phyloP scores from a whole-genome alignment of 1,140 invertebrate species.

The Papilio polytes region DNA sequence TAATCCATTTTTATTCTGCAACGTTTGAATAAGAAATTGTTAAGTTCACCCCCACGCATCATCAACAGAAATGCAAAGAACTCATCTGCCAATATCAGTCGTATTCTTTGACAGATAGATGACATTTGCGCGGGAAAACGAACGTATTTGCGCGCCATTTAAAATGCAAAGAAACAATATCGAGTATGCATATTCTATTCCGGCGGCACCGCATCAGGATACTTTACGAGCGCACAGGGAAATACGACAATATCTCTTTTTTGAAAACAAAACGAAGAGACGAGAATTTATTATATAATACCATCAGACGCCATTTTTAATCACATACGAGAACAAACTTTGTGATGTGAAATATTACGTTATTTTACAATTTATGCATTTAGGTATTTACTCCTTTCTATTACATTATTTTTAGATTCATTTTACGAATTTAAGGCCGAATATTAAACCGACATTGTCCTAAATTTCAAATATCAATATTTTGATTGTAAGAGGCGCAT shows the following conservation, averaged over 20 bases:
- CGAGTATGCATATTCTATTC: constrained; percentile 71
- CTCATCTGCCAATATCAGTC: constrained; percentile 46
- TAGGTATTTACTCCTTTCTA: constrained; percentile 12
- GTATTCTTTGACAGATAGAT: constrained; percentile 47
- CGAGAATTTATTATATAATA: constrained; percentile 59
- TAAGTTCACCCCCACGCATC: constrained; percentile 14
- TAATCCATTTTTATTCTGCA: constrained; percentile 31
- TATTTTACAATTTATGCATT: constrained; percentile 49
- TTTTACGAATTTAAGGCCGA: too few relatives aligned
- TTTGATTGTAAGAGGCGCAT: too few relatives aligned
- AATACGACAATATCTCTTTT: constrained; percentile 66
- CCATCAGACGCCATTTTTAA: constrained; percentile 58
- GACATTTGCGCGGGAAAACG: constrained; percentile 46
- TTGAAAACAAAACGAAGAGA: constrained; percentile 58
- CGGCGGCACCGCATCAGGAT: constrained; percentile 61
- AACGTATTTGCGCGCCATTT: constrained; percentile 53
- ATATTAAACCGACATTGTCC: too few relatives aligned
- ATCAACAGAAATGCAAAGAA: not conserved
- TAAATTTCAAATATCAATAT: too few relatives aligned
- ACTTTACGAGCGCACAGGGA: constrained; percentile 74
- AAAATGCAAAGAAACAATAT: constrained; percentile 81
- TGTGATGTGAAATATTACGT: constrained; percentile 50
- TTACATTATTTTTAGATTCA: not conserved
- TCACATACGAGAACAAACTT: constrained; percentile 50
- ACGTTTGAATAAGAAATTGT: constrained; percentile 9